A percentile compares a stretch with the other conserved stretches of the same genome.
Conservation (phyloP, 2,888 invertebrate species). For the Spisula subtruncata region DNA sequence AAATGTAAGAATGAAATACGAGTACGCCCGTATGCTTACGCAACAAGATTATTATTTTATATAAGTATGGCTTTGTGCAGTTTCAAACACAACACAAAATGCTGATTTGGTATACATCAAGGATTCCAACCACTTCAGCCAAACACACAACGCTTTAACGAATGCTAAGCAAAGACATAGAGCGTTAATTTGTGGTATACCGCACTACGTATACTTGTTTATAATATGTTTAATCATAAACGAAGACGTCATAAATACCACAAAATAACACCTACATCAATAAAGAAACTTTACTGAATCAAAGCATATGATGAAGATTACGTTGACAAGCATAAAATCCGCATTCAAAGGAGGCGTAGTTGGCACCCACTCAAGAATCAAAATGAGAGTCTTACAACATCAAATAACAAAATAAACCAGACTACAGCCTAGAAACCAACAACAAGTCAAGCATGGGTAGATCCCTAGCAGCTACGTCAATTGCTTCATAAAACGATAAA, state of each 20-base stretch:
- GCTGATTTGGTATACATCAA: too few relatives aligned
- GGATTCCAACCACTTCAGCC: too few relatives aligned
- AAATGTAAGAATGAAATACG: too few relatives aligned
- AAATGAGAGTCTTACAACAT: background rate
- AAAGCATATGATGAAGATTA: background rate
- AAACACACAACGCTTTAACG: too few relatives aligned
- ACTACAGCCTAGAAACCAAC: background rate
- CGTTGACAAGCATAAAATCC: constrained; percentile 8
- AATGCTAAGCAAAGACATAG: too few relatives aligned
- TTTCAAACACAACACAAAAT: too few relatives aligned
- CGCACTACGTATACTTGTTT: too few relatives aligned
- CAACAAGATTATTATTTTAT: too few relatives aligned
- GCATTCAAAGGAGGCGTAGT: background rate
- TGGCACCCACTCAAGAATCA: background rate
- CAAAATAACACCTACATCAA: background rate
- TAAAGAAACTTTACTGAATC: background rate
- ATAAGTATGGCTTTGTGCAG: too few relatives aligned
- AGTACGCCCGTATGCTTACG: too few relatives aligned
- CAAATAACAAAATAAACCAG: background rate
- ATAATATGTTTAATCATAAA: background rate
- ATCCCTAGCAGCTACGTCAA: background rate
- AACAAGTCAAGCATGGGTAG: background rate
- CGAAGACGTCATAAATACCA: background rate
- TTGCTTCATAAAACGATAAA: background rate
- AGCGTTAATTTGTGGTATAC: too few relatives aligned